These are phyloP conservation scores for Ctenoplectra terminalis DNA, from an alignment of 1,140 invertebrate genomes.

Conservation along the genomic window DNA sequence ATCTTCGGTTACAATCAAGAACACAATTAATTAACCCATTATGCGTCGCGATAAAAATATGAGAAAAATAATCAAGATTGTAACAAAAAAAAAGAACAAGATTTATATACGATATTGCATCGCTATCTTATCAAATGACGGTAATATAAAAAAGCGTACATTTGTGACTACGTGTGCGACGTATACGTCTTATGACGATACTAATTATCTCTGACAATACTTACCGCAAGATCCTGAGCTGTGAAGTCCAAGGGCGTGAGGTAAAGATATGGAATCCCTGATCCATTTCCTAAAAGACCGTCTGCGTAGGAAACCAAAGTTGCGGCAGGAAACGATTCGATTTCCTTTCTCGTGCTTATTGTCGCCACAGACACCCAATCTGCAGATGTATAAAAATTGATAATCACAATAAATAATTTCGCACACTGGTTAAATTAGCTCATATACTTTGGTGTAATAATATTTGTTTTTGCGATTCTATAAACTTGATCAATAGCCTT, in stretches of 20 bases:
- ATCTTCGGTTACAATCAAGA: neutral
- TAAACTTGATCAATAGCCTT: neutral
- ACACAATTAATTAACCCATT: too few relatives aligned
- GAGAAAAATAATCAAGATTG: neutral
- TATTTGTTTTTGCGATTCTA: neutral
- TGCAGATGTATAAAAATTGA: constrained; percentile 62
- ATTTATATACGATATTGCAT: neutral
- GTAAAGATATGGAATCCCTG: constrained; percentile 90
- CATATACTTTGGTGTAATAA: neutral
- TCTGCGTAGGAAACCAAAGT: constrained; percentile 90
- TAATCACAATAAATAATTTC: too few relatives aligned
- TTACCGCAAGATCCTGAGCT: constrained; percentile 87
- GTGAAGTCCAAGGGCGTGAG: constrained; percentile 90
- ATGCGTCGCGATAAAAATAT: neutral
- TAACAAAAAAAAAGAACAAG: neutral
- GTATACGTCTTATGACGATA: too few relatives aligned
- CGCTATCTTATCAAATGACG: constrained; percentile 25
- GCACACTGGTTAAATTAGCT: too few relatives aligned
- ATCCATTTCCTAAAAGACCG: constrained; percentile 86
- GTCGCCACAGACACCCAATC: constrained; percentile 90
- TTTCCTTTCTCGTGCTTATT: constrained; percentile 85
- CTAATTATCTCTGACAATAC: constrained; percentile 48
- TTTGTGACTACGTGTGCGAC: neutral
- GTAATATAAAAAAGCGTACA: neutral
- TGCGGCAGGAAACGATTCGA: constrained; percentile 88